Evolutionary conservation across 2,888 invertebrate species (phyloP).

Genomic region (Mechanitis mazaeus): DNA sequence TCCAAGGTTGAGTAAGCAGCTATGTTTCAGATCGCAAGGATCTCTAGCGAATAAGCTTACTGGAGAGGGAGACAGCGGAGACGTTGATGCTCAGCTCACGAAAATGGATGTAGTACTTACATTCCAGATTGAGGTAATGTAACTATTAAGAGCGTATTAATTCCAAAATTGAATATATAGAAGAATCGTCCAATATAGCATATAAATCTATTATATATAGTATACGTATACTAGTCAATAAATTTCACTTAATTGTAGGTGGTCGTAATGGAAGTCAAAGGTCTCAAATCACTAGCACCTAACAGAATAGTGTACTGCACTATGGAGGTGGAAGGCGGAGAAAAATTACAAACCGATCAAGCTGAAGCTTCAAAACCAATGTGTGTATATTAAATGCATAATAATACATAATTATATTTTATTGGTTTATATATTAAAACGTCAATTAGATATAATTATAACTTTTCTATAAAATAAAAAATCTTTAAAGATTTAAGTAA

Average conservation of each 20-base stretch:
- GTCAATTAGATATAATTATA: too few species aligned
- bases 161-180: neutral
- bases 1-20: conserved; percentile 79
- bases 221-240: neutral
- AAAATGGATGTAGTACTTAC: conserved; percentile 99
- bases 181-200: neutral
- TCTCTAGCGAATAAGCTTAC: conserved; percentile 93
- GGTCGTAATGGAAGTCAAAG: conserved; percentile 99
- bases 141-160: conserved; percentile 3
- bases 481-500: neutral
- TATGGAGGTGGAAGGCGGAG: conserved; percentile 99
- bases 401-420: too few species aligned
- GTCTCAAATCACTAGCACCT: conserved; percentile 95
- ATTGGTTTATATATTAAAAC: too few species aligned
- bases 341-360: conserved; percentile 99
- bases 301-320: conserved; percentile 99
- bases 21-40: conserved; percentile 89
- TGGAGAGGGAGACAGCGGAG: conserved; percentile 96
- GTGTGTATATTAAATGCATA: conserved; percentile 67
- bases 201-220: neutral
- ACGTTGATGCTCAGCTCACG: conserved; percentile 95
- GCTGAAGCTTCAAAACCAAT: conserved; percentile 99
- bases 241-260: conserved; percentile 80
- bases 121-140: conserved; percentile 93
- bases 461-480: neutral